Evolutionary conservation across 1,140 invertebrate genomes (phyloP), one percentile per base, ranked within the genome.

Genomic region (Heliconius himera): DNA sequence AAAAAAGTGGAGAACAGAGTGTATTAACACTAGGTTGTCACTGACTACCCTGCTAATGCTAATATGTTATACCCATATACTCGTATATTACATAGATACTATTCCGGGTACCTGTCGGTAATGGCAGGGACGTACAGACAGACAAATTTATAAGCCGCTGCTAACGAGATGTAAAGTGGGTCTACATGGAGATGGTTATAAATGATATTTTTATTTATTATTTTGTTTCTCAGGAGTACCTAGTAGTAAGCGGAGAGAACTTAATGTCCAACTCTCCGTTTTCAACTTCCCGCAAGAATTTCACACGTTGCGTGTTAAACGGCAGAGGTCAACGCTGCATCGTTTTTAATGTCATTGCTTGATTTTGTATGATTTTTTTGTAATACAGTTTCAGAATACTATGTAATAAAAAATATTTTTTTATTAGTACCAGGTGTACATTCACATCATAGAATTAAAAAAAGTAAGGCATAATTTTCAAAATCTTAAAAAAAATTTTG

Each of bases 101-200:
- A 22, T 60, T 60, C 20, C 20, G 54, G n/a, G 20, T 60, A 60
- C 54, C 54, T 60, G 46, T 60, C 80, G 54, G 78, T 83, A 81
- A 82, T 84, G 60, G 82, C 78, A 54, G 38, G 75, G 80, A 82
- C 81, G 74, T 75, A 84, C 85, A 76, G 78, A 83, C 82, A 81
- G 85, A 86, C 87, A 86, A 86, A 88, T 87, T 87, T 87, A 87
- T 85, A 85, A 84, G 78, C 81, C 79, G 72, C 70, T 81, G 80
- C 82, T 86, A 86, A 88, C 86, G 83, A 88, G 86, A 84, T 83
- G 81, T 81, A 82, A 73, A 13, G 22, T 66, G 70, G 72, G 18
- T 36, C 49, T 51, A 8, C 16, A 13, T 51, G 46, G 3, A 82
- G 16, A 84, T 60, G 54, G 54, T 60, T 60, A 60, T 11, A 60